Conservation (phyloP, 2,888 invertebrate genomes). For the Ashinkailepas kermadecensis region DNA sequence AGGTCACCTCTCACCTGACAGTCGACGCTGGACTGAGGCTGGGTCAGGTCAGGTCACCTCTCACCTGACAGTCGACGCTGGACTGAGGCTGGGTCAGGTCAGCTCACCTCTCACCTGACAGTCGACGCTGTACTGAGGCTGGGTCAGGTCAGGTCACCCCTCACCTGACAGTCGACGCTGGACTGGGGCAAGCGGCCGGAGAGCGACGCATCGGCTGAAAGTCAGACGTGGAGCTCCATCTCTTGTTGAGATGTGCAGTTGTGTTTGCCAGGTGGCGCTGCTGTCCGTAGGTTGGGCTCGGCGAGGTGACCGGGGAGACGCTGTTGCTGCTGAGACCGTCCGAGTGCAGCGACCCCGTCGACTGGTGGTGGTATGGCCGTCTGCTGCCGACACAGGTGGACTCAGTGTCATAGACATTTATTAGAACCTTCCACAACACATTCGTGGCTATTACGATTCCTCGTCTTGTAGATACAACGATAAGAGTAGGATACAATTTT, state of each 20-base stretch:
- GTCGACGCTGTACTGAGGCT: neutral
- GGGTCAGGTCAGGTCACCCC: neutral
- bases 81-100: too few species aligned
- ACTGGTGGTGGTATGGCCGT: constrained; percentile 71
- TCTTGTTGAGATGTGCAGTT: constrained; percentile 34
- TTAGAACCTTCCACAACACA: too few species aligned
- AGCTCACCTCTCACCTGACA: too few species aligned
- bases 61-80: too few species aligned
- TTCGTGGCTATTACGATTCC: too few species aligned
- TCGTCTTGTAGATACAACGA: too few species aligned
- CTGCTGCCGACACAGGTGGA: constrained; percentile 48
- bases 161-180: neutral
- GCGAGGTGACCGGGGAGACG: constrained; percentile 67
- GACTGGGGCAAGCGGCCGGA: neutral
- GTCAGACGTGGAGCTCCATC: constrained; percentile 75
- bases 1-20: constrained; percentile 6
- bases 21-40: too few species aligned
- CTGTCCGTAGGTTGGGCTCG: constrained; percentile 43
- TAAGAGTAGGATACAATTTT: too few species aligned
- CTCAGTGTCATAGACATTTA: too few species aligned
- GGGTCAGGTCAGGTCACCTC: too few species aligned
- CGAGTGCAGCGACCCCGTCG: constrained; percentile 71
- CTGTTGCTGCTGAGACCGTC: constrained; percentile 75
- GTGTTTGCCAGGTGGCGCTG: constrained; percentile 38
- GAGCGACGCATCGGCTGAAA: constrained; percentile 46